A percentile compares a stretch with the other conserved stretches of the same genome.
phyloP scores from a whole-genome alignment of 2,113 vertebrate genomes.

The Thalassarche chlororhynchos region DNA sequence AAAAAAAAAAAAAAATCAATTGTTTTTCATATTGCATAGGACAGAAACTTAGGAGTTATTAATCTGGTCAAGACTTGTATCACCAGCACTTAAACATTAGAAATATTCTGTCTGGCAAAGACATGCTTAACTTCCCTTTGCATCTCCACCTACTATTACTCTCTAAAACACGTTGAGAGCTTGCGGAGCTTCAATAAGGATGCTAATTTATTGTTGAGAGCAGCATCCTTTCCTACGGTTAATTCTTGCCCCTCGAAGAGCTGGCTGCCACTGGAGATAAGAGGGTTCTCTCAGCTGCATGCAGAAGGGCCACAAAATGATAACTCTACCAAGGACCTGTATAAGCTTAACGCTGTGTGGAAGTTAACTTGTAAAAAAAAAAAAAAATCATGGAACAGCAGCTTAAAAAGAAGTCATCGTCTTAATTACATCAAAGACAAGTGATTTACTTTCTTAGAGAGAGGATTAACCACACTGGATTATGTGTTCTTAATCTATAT shows the following conservation, averaged over 20 bases:
- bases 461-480: conserved; percentile 19
- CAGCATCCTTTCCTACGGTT: background rate
- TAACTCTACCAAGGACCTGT: background rate
- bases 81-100: background rate
- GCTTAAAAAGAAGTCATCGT: background rate
- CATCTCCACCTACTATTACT: background rate
- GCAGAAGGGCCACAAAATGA: background rate
- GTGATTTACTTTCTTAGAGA: background rate
- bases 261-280: background rate
- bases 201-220: background rate
- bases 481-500: background rate
- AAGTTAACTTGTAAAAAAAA: background rate
- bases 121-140: background rate
- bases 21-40: background rate
- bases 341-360: background rate
- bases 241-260: background rate
- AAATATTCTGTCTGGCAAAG: background rate
- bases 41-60: background rate
- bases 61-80: background rate
- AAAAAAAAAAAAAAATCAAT: background rate
- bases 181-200: background rate
- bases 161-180: background rate
- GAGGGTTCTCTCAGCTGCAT: background rate
- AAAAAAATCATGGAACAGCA: background rate
- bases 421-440: conserved; percentile 33